Conservation (phyloP, 2,888 invertebrate species). For the Seira ritae region DNA sequence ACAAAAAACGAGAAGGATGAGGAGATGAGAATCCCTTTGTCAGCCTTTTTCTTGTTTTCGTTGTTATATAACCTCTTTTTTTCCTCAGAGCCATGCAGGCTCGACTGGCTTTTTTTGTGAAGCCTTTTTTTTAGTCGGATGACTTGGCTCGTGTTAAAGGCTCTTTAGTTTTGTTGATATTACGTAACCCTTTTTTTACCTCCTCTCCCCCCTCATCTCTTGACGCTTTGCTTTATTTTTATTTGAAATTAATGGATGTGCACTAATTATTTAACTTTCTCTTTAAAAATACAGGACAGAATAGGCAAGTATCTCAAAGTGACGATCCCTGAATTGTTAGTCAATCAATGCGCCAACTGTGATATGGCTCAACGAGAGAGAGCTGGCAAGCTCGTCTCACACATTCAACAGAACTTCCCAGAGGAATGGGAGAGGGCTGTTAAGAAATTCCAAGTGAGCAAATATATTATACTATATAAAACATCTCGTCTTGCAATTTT, state of each 20-base stretch:
- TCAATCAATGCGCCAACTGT: conserved; percentile 71
- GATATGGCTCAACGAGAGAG: conserved; percentile 69
- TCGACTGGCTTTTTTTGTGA: not conserved
- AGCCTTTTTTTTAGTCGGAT: not conserved
- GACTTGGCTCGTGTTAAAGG: not conserved
- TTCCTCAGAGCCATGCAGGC: conserved; percentile 30
- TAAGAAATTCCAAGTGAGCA: conserved; percentile 72
- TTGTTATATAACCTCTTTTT: no score
- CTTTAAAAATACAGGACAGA: conserved; percentile 70
- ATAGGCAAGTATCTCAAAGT: conserved; percentile 80
- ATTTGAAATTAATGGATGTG: conserved; percentile 35
- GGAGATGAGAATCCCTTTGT: no score
- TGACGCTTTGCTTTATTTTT: no score
- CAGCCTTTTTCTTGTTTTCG: no score
- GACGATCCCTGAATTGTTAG: conserved; percentile 72
- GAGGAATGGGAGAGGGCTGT: conserved; percentile 73
- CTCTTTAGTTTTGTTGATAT: not conserved
- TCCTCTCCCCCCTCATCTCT: not conserved
- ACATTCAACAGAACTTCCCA: conserved; percentile 73
- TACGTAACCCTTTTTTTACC: conserved; percentile 26
- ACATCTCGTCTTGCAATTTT: no score
- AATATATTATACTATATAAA: no score
- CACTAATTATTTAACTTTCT: conserved; percentile 58
- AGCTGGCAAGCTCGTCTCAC: conserved; percentile 71
- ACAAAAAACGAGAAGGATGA: no score